phyloP scores from a whole-genome alignment of 2,113 vertebrate species.

The Oryzias javanicus region DNA sequence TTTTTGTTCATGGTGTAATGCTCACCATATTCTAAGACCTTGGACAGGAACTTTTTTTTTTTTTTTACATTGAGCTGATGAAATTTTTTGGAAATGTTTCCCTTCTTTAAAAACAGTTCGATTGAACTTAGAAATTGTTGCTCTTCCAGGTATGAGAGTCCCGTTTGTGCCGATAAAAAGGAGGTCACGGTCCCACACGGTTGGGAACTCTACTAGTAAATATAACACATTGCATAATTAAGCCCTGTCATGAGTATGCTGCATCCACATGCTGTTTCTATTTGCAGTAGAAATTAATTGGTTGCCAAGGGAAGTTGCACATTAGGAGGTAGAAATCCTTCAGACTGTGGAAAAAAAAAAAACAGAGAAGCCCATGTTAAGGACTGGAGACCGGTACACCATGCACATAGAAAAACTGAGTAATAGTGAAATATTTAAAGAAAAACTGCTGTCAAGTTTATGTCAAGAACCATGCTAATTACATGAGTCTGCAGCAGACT shows the following conservation, averaged over 20 bases:
- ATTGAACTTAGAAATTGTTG: background rate
- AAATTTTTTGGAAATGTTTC: too few relatives aligned
- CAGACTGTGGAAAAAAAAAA: conserved; percentile 1
- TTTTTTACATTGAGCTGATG: too few relatives aligned
- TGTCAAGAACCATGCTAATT: background rate
- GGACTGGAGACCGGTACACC: background rate
- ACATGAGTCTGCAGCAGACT: conserved; percentile 5
- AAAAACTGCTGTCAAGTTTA: background rate
- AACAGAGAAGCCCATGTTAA: background rate
- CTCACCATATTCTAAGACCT: too few relatives aligned
- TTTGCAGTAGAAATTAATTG: conserved; percentile 25
- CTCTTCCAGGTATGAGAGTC: background rate
- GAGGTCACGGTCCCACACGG: background rate
- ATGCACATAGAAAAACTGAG: conserved; percentile 7
- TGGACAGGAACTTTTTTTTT: too few relatives aligned
- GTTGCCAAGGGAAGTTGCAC: background rate
- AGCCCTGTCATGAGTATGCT: background rate
- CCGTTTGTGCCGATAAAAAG: background rate
- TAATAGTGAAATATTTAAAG: background rate
- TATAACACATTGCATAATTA: conserved; percentile 1
- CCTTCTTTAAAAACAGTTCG: too few relatives aligned
- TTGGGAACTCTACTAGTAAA: conserved; percentile 13
- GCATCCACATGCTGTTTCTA: background rate
- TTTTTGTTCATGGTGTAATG: too few relatives aligned
- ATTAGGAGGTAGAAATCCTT: background rate